Base-by-base conservation (phyloP, 1,140 invertebrate genomes). In the Dicyema japonicum region DNA sequence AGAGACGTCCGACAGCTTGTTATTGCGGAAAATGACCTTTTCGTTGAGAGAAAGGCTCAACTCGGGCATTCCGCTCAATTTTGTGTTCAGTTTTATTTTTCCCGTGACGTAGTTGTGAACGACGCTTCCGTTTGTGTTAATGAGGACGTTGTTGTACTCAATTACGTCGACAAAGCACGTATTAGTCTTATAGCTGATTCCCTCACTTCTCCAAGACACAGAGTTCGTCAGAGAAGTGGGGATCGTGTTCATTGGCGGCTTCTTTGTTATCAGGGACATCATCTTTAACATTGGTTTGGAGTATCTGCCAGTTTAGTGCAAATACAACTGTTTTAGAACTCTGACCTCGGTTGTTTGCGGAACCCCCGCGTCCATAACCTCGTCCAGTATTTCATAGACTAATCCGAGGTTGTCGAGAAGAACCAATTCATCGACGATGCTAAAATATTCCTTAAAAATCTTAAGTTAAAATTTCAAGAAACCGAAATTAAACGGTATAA, bases 131-230 rank as follows among this genome's bases (percentile, higher is more conserved):
- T 82, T 90, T 1, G 76, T 75, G 56, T 88, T 92, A 0, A 64
- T 63, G 42, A 94, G 47, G 27, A 97, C 54, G 55, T 97, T 94
- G 1, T 97, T 78, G 6, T 76, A 90, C 49, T 97, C 88, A 36
- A 99, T 92, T 2, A 99, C 88, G 60, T 99, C 88, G 1, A 99
- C 59, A 42, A 99, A 99, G 1, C 97, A 85, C 61, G 97, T 88
- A 54, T 97, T 99, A 51, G 94, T 97, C 24, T 85, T 62, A 50
- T 99, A 94, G 43, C 90, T 92, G 25, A 99, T 80, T 2, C 82
- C 82, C 47, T 97, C 85, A 1, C 80, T 82, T 25, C 88, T 56
- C 88, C 88, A 99, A 1, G 80, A 92, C 0, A 99, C 88, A 5
- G 85, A 82, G 57, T 97, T 97, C 2, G 88, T 97, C 0, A 97